Evolutionary conservation across 1,140 invertebrate genomes (phyloP).

Genomic region (Aphelinus atriplicis): DNA sequence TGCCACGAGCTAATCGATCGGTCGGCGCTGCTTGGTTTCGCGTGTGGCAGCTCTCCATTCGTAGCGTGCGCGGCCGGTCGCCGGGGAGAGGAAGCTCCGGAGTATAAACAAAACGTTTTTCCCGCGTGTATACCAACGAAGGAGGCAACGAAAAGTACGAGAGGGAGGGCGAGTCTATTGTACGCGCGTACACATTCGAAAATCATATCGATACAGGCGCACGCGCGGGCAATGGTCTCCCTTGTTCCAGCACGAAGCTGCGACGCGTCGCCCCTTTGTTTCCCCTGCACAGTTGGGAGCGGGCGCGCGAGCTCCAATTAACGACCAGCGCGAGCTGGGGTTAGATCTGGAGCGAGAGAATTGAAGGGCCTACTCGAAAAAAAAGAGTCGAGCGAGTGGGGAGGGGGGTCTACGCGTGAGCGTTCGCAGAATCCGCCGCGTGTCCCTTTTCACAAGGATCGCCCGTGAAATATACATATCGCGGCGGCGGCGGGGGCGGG

Average conservation of each 20-base stretch:
- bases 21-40: no score
- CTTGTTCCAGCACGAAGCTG: neutral
- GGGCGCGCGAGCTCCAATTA: conserved; percentile 58
- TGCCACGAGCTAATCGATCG: no score
- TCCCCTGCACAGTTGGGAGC: neutral
- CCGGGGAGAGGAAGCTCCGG: no score
- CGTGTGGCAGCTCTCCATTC: no score
- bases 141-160: no score
- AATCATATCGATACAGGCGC: neutral
- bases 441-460: conserved; percentile 3
- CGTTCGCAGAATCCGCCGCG: neutral
- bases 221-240: neutral
- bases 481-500: neutral
- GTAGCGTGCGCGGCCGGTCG: no score
- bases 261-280: conserved; percentile 19
- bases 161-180: neutral
- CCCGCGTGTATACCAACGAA: no score
- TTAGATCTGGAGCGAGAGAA: conserved; percentile 60
- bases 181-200: neutral
- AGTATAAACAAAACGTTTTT: no score
- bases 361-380: conserved; percentile 51
- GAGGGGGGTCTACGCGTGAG: neutral
- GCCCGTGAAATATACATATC: neutral
- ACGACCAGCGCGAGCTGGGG: conserved; percentile 43
- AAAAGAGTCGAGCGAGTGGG: no score